A percentile compares a stretch with the other conserved stretches of the same genome.
Evolutionary conservation across 2,888 invertebrate genomes (phyloP).

Genomic region (Melinaea menophilus): DNA sequence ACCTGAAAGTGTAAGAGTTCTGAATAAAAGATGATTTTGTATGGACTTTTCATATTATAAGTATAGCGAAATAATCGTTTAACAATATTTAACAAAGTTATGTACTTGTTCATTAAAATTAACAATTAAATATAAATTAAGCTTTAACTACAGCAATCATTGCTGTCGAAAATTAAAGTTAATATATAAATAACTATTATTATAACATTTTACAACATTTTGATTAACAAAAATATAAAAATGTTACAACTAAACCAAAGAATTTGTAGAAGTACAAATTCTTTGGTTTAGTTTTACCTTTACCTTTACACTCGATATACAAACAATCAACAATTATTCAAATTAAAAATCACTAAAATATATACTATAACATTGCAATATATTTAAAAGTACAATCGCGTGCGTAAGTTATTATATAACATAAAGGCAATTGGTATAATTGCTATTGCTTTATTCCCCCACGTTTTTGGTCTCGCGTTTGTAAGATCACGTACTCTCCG

Average conservation of each 20-base stretch:
- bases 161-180: too few species aligned
- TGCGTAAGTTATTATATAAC: slow-evolving; percentile 13
- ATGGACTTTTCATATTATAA: slow-evolving; percentile 1
- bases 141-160: too few species aligned
- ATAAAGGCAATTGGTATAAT: slow-evolving; percentile 25
- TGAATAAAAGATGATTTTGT: slow-evolving; percentile 1
- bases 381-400: neutral
- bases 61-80: neutral
- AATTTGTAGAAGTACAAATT: too few species aligned
- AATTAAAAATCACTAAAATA: too few species aligned
- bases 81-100: neutral
- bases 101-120: neutral
- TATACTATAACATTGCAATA: too few species aligned
- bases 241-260: too few species aligned
- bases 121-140: neutral
- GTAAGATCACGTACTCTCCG: slow-evolving; percentile 44
- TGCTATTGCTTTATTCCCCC: slow-evolving; percentile 25
- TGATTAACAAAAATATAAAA: too few species aligned
- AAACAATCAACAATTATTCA: too few species aligned
- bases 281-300: too few species aligned
- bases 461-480: slow-evolving; percentile 13
- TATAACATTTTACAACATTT: too few species aligned
- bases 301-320: too few species aligned
- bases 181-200: too few species aligned
- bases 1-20: slow-evolving; percentile 15